Evolutionary conservation across 2,888 invertebrate species (phyloP), one percentile per base, ranked within the genome.

Genomic region (Trachelus stipa): DNA sequence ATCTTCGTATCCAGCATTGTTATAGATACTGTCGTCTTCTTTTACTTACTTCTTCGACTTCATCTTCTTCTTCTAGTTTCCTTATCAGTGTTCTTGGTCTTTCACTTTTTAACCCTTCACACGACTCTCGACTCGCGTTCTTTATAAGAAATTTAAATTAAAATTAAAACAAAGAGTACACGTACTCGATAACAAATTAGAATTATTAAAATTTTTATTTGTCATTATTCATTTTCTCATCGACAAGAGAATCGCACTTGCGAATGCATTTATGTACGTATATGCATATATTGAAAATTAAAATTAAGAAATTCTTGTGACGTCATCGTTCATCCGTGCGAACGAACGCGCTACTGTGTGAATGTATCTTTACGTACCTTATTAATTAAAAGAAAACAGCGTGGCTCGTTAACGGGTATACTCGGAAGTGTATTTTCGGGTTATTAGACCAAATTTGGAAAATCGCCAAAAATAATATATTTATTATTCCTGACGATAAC

Each of bases 1-100:
- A 82, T 86, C 82, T 85, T 85, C 80, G 83, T 79, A 71, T 85
- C 84, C 85, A 83, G 85, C 81, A 80, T 79, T 79, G 35, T 77
- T 74, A 76, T 71, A 37, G 73, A n/a, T 69, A 68, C 76, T 3
- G 33, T 76, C 31, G 15, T 76, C 35, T 40, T 75, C 40, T 76
- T 56, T 56, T 15, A 11, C 3, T 77, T 77, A 35, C 76, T 78
- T 78, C 40, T 73, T 73, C 73, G 69, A 76, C 30, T 69, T n/a
- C 69, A 15, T 69, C n/a, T 69, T 30, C 30, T 71, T 30, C 23
- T n/a, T 33, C 71, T 23, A 3, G 12, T 31, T 34, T 31, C 6
- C 11, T 11, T 30, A 71, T 71, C 34, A 9, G 31, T 3, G 12
- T 71, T 71, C 71, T 71, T 30, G 15, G 0, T 33, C 34, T 23